Percentiles rank a stretch among this genome's conserved stretches.
phyloP scores from a whole-genome alignment of 2,888 invertebrate species.

The Synergus gifuensis region DNA sequence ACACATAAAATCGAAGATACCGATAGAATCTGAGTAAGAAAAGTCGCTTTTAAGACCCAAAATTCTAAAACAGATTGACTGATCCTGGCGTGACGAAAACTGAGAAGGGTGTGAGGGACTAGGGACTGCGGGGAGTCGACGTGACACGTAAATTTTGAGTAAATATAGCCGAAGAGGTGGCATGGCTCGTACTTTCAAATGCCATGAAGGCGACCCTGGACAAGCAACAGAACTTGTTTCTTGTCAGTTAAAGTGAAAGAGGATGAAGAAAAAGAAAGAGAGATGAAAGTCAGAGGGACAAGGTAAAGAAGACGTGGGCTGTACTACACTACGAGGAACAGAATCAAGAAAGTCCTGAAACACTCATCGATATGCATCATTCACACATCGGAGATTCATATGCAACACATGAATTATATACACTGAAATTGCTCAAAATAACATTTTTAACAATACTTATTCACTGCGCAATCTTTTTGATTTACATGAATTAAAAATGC shows the following conservation, averaged over 20 bases:
- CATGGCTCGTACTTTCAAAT: constrained; percentile 56
- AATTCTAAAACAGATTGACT: constrained; percentile 31
- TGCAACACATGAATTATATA: not conserved
- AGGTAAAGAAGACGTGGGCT: constrained; percentile 51
- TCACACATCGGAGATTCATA: not conserved
- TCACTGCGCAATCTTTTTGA: not conserved
- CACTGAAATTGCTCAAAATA: too few species aligned
- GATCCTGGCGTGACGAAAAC: constrained; percentile 29
- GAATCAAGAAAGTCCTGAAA: constrained; percentile 3
- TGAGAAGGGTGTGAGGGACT: constrained; percentile 17
- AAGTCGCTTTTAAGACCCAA: not conserved
- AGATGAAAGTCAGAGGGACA: constrained; percentile 47
- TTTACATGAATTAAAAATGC: too few species aligned
- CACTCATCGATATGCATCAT: constrained; percentile 4
- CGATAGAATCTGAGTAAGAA: not conserved
- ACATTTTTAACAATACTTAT: not conserved
- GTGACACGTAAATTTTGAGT: constrained; percentile 45
- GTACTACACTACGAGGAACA: constrained; percentile 29
- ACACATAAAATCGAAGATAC: too few species aligned
- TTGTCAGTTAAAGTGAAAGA: constrained; percentile 52
- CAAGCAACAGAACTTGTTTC: constrained; percentile 58
- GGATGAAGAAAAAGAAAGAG: constrained; percentile 49
- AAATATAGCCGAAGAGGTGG: constrained; percentile 49
- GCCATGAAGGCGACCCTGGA: constrained; percentile 50
- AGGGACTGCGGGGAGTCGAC: constrained; percentile 44